Evolutionary conservation across 2,113 vertebrate species (phyloP).

Genomic region (Odontophorus gujanensis): DNA sequence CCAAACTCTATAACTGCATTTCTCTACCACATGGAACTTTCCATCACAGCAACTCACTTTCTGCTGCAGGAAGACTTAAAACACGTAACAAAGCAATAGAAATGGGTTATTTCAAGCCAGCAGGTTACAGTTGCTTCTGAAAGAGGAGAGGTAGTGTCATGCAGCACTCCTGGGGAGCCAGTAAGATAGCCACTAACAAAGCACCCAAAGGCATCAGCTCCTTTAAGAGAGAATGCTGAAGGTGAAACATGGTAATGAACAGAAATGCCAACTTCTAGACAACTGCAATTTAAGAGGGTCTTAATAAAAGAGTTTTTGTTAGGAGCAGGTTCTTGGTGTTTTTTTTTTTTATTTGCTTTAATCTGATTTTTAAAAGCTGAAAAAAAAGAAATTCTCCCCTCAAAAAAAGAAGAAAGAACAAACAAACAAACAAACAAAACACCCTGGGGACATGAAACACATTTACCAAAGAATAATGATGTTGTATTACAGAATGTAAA

Average conservation of each 20-base stretch:
- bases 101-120: not conserved
- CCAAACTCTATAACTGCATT: not conserved
- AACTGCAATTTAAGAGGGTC: not conserved
- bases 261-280: not conserved
- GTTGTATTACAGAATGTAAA: constrained; percentile 40
- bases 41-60: not conserved
- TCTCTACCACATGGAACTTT: not conserved
- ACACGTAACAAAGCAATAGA: not conserved
- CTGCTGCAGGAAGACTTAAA: not conserved
- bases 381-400: not conserved
- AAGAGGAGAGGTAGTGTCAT: not conserved
- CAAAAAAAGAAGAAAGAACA: not conserved
- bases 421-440: not conserved
- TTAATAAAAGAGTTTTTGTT: not conserved
- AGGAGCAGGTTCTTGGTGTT: not conserved
- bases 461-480: constrained; percentile 40
- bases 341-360: not conserved
- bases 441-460: not conserved
- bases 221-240: not conserved
- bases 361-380: not conserved
- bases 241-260: not conserved
- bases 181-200: not conserved
- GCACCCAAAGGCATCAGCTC: not conserved
- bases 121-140: not conserved
- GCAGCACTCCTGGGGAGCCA: rapidly evolving